A percentile compares a stretch with the other conserved stretches of the same genome.
phyloP scores from a whole-genome alignment of 1,140 invertebrate species.

The Olivierus martensii region DNA sequence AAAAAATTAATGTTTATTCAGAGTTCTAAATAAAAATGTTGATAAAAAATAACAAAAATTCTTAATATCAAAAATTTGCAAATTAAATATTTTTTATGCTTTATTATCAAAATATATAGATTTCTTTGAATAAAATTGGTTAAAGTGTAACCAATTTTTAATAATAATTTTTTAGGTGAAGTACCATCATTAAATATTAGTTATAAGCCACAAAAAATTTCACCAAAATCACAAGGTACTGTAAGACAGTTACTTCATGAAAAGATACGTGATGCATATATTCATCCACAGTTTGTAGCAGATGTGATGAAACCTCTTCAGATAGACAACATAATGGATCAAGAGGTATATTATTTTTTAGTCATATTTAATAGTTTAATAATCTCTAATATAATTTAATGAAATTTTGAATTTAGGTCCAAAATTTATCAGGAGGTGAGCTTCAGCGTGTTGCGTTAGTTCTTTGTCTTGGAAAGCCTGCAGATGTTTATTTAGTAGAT shows the following conservation, averaged over 20 bases:
- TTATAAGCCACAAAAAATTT: conserved; percentile 99
- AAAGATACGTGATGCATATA: conserved; percentile 91
- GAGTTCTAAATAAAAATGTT: too few relatives aligned
- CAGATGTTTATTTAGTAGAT: conserved; percentile 97
- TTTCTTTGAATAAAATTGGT: too few relatives aligned
- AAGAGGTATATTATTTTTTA: conserved; percentile 48
- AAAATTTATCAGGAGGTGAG: conserved; percentile 98
- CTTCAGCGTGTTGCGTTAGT: conserved; percentile 93
- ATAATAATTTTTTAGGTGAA: conserved; percentile 45
- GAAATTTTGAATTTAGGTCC: conserved; percentile 39
- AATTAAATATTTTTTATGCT: too few relatives aligned
- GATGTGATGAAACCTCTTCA: conserved; percentile 98
- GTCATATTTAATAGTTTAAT: neutral
- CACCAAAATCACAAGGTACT: conserved; percentile 88
- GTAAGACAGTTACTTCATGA: conserved; percentile 86
- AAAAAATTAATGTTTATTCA: too few relatives aligned
- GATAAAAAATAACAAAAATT: too few relatives aligned
- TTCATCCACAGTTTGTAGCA: conserved; percentile 96
- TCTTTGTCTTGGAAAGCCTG: conserved; percentile 93
- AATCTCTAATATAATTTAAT: neutral
- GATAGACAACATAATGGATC: conserved; percentile 96
- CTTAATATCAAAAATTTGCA: too few relatives aligned
- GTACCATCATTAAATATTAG: conserved; percentile 91
- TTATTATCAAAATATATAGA: too few relatives aligned
- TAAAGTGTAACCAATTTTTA: too few relatives aligned